phyloP scores from a whole-genome alignment of 2,113 vertebrate genomes.

The Nipponia nippon region DNA sequence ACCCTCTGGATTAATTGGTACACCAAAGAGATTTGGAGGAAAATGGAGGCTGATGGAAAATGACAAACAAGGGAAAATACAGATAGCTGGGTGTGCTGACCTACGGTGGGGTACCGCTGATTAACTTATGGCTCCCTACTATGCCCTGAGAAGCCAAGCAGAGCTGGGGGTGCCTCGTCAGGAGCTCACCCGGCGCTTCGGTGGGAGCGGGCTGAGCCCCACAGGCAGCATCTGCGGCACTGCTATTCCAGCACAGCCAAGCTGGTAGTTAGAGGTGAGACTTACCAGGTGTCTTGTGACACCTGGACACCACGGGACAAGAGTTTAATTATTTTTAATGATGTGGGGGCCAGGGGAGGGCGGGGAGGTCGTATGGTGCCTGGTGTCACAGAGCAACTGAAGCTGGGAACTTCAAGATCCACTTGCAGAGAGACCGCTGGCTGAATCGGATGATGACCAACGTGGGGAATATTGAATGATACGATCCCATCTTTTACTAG shows the following conservation, averaged over 20 bases:
- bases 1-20: conserved; percentile 49
- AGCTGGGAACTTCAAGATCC: not conserved
- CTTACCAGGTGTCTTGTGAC: conserved; percentile 43
- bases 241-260: not conserved
- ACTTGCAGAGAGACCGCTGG: not conserved
- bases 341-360: not conserved
- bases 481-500: not conserved
- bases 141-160: not conserved
- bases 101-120: not conserved
- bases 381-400: not conserved
- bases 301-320: not conserved
- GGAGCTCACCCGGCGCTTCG: accelerated
- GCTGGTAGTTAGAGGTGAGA: conserved; percentile 2
- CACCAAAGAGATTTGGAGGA: conserved; percentile 5
- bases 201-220: not conserved
- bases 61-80: not conserved
- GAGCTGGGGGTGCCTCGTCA: not conserved
- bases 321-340: conserved; percentile 54
- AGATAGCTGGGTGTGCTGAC: not conserved
- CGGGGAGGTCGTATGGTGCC: not conserved
- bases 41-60: conserved; percentile 29
- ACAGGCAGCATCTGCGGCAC: not conserved
- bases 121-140: not conserved
- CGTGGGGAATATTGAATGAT: not conserved
- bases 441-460: not conserved